Evolutionary conservation across 2,888 invertebrate species (phyloP).

Genomic region (Acanthosoma haemorrhoidale): DNA sequence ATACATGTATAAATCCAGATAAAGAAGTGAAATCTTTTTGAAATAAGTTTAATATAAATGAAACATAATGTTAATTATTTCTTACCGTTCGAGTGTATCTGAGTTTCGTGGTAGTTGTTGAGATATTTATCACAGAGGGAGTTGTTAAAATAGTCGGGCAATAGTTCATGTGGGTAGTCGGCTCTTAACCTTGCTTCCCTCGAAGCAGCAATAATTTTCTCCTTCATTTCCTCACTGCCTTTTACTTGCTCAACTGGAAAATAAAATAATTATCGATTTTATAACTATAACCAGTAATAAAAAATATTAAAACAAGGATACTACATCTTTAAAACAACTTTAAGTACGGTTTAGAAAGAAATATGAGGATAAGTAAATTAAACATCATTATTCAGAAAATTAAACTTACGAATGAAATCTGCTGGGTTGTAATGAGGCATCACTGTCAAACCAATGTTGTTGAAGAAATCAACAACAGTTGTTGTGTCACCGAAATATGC

Average conservation of each 20-base stretch:
- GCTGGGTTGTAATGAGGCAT: constrained; percentile 76
- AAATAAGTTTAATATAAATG: no score
- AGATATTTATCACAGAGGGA: constrained; percentile 45
- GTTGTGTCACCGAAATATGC: constrained; percentile 70
- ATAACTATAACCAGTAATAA: no score
- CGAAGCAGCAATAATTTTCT: constrained; percentile 62
- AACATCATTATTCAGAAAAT: background rate
- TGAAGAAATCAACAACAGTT: constrained; percentile 67
- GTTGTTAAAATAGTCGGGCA: constrained; percentile 44
- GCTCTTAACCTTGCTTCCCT: constrained; percentile 56
- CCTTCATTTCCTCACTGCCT: constrained; percentile 60
- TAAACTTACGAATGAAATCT: constrained; percentile 68
- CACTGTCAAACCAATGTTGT: constrained; percentile 62
- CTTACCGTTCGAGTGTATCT: constrained; percentile 43
- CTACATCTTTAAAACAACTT: no score
- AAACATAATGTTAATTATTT: no score
- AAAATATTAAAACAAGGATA: no score
- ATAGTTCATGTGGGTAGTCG: constrained; percentile 55
- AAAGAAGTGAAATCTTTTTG: no score
- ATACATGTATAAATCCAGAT: no score
- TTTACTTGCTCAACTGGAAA: constrained; percentile 69
- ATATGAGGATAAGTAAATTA: background rate
- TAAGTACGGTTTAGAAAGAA: no score
- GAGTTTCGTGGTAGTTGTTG: constrained; percentile 44
- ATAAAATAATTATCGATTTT: background rate